phyloP scores from a whole-genome alignment of 2,888 invertebrate genomes.

The Tetragonisca angustula region DNA sequence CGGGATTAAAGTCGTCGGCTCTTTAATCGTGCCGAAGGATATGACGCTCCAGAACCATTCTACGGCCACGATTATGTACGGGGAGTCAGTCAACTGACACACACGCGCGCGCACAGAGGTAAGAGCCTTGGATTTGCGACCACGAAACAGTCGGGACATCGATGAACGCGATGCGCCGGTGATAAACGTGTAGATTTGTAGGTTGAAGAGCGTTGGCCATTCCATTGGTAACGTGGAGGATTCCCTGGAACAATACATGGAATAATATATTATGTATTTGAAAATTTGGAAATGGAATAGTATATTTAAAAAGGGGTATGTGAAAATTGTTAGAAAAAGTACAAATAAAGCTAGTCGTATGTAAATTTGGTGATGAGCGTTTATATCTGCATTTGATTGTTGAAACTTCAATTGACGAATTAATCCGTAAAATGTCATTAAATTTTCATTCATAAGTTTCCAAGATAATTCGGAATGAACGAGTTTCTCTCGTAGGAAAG shows the following conservation, averaged over 20 bases:
- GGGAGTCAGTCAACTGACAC: constrained; percentile 18
- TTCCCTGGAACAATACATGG: neutral
- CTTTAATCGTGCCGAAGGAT: constrained; percentile 73
- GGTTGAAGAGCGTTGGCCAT: neutral
- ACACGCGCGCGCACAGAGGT: neutral
- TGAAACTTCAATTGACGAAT: no score
- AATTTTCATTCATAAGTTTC: no score
- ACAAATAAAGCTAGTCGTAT: neutral
- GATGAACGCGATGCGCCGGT: constrained; percentile 5
- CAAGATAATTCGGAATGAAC: no score
- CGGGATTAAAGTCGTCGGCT: constrained; percentile 71
- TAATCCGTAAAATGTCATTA: no score
- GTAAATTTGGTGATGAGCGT: neutral
- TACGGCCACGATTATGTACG: constrained; percentile 48
- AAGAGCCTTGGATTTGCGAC: constrained; percentile 38
- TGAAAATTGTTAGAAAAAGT: neutral
- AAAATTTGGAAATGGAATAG: no score
- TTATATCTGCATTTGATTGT: neutral
- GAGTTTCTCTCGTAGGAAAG: no score
- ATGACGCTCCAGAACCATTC: constrained; percentile 61
- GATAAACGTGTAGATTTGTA: constrained; percentile 17
- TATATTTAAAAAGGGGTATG: no score
- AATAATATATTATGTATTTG: no score
- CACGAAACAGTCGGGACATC: constrained; percentile 1
- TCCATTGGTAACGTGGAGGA: neutral